Evolutionary conservation across 35 echinoderm and acorn worm genomes (phyloP), one percentile per base, ranked within the genome.

Genomic region (Lytechinus pictus): DNA sequence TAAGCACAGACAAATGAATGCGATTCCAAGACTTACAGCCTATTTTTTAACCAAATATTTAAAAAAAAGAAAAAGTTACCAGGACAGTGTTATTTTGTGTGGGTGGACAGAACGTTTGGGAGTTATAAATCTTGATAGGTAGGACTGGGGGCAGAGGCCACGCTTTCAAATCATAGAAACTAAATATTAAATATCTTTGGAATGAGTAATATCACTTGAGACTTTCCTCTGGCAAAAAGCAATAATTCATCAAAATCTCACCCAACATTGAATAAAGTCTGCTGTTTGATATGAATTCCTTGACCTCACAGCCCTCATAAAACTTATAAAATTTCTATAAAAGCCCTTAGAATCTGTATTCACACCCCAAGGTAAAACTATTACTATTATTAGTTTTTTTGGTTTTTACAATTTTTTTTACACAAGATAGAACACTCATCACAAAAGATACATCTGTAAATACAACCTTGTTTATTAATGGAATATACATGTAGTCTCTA

Each of bases 121-220:
- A 24, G 66, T 79, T 79, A 79, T 79, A 79, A 79, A 79, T 79
- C 19, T 16, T 19, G 66, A 79, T 79, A 44, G 33, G 33, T 44
- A 44, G 33, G 33, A 58, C 56, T 58, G 13, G 14, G 19, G 66
- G 6, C 66, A 79, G 66, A 16, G 66, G 66, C 66, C 66, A n/a
- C 7, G 66, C 3, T 79, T 7, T 24, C 66, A 79, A 6, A 79
- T 79, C 66, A 79, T 79, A 79, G 66, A 79, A 79, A 79, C 66
- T 79, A 79, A 79, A 79, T 79, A 79, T 79, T 5, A 24, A 79
- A 79, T 79, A 24, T 79, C 66, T 79, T 79, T 79, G 66, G 66
- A 79, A 79, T 79, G 66, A 79, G 19, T 79, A 79, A 79, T 79
- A 79, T 79, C 66, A 79, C 66, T 79, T 79, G 66, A 79, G 66